phyloP scores from a whole-genome alignment of 2,797 vertebrate species.

The Otolemur crassicaudatus region DNA sequence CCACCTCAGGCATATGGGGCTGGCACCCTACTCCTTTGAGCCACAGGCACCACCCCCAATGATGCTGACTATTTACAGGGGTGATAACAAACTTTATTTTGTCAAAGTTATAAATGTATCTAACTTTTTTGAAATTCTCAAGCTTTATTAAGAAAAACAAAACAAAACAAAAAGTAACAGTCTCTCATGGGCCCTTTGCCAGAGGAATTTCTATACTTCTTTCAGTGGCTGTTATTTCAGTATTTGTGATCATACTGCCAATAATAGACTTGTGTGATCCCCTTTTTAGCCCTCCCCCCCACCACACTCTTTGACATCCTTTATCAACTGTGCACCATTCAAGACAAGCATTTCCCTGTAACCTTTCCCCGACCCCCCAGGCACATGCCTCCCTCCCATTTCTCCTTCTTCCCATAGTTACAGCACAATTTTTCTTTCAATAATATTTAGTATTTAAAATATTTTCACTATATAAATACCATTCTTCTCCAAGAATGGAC shows the following conservation, averaged over 20 bases:
- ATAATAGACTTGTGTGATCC: not conserved
- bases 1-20: too few relatives aligned
- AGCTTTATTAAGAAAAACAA: not conserved
- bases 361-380: rapidly evolving
- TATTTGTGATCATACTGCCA: not conserved
- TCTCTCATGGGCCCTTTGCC: not conserved
- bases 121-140: not conserved
- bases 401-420: not conserved
- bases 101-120: not conserved
- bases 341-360: not conserved
- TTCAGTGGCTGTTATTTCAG: not conserved
- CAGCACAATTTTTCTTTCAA: not conserved
- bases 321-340: not conserved
- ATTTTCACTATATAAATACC: not conserved
- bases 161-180: not conserved
- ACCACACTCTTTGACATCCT: not conserved
- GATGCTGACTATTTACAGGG: not conserved
- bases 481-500: not conserved
- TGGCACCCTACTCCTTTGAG: too few relatives aligned
- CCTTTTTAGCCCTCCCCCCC: not conserved
- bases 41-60: not conserved
- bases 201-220: not conserved
- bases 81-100: not conserved
- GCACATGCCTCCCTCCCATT: not conserved
- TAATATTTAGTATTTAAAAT: not conserved